Evolutionary conservation across 2,888 invertebrate species (phyloP).

Genomic region (Lydus trimaculatus): DNA sequence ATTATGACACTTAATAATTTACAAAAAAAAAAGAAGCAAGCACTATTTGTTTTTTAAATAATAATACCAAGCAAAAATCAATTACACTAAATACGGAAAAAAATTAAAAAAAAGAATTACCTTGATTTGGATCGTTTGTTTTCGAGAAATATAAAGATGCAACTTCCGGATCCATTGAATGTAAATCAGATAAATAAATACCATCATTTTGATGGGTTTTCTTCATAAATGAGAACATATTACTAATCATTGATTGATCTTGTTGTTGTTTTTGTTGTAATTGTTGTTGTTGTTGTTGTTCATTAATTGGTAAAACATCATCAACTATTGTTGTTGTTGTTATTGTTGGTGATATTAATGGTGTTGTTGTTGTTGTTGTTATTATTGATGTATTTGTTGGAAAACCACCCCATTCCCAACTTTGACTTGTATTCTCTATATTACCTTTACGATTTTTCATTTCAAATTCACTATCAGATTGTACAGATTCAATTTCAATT

Average conservation of each 20-base stretch:
- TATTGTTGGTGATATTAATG: background rate
- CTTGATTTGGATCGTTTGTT: slow-evolving; percentile 47
- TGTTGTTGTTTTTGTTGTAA: background rate
- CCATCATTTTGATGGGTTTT: slow-evolving; percentile 61
- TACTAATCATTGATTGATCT: slow-evolving; percentile 78
- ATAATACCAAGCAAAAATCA: background rate
- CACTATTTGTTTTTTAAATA: no score
- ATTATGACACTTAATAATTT: slow-evolving; percentile 53
- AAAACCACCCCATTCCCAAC: slow-evolving; percentile 92
- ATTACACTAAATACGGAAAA: slow-evolving; percentile 16
- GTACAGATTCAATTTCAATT: slow-evolving; percentile 65
- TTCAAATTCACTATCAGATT: slow-evolving; percentile 96
- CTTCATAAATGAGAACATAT: slow-evolving; percentile 94
- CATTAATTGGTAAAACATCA: background rate
- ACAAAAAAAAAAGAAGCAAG: slow-evolving; percentile 28
- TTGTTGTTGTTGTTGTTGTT: slow-evolving; percentile 1
- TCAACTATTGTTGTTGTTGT: background rate
- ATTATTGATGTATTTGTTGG: slow-evolving; percentile 61
- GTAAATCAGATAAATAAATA: slow-evolving; percentile 86
- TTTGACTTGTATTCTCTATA: slow-evolving; percentile 60
- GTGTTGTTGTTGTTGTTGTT: background rate
- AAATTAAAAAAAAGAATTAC: slow-evolving; percentile 32
- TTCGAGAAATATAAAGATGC: slow-evolving; percentile 84
- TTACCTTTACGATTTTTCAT: slow-evolving; percentile 64
- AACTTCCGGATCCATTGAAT: slow-evolving; percentile 91